These are phyloP conservation scores for Sebastes melanostomus DNA, from an alignment of 2,797 vertebrate genomes.

Conservation along the genomic window DNA sequence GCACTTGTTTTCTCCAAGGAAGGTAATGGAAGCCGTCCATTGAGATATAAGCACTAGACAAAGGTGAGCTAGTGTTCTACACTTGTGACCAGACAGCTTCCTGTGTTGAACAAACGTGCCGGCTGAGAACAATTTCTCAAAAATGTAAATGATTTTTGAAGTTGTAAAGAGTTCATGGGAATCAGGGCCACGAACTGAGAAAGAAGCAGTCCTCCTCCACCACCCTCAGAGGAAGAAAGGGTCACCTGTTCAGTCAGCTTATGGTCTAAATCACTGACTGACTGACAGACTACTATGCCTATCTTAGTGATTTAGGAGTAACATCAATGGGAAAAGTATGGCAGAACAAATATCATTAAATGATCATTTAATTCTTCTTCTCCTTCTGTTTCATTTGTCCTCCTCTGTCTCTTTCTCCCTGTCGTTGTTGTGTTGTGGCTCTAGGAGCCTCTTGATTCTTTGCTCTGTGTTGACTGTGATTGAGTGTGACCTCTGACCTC, in stretches of 20 bases:
- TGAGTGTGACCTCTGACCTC: conserved; percentile 68
- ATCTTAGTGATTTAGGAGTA: not conserved
- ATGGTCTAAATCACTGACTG: not conserved
- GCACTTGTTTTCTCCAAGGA: not conserved
- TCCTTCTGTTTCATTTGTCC: not conserved
- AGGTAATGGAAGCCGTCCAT: not conserved
- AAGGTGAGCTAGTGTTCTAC: not conserved
- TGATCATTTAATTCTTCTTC: not conserved
- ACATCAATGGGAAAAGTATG: not conserved
- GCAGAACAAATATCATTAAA: not conserved
- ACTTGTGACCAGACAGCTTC: not conserved
- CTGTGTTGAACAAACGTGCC: not conserved
- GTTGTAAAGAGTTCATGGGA: not conserved
- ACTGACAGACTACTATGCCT: not conserved
- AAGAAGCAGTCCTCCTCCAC: not conserved
- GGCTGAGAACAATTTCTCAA: not conserved
- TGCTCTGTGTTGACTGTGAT: conserved; percentile 69
- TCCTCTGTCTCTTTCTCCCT: conserved; percentile 10
- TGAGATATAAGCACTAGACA: not conserved
- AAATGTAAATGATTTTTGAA: not conserved
- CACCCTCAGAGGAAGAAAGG: not conserved
- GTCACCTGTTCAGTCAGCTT: not conserved
- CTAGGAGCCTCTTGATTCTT: conserved; percentile 48
- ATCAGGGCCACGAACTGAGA: not conserved
- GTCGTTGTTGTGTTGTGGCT: conserved; percentile 56